These are phyloP conservation scores for Stenopsyche tienmushanensis DNA, from an alignment of 1,140 invertebrate genomes.

Conservation along the genomic window DNA sequence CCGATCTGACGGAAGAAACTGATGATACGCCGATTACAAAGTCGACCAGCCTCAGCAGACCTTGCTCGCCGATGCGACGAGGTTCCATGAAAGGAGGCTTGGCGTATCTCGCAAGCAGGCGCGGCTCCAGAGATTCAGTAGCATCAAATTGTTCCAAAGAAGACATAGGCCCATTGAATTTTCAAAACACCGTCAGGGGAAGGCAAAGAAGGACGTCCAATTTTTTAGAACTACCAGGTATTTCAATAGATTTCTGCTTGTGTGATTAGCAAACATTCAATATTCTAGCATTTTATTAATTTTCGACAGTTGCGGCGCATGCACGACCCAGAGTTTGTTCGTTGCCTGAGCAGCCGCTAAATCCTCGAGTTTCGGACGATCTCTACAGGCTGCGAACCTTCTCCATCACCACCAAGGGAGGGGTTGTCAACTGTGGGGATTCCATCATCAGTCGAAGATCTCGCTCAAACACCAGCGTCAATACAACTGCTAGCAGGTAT, in stretches of 20 bases:
- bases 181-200: constrained; percentile 70
- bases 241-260: constrained; percentile 9
- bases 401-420: constrained; percentile 82
- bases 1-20: constrained; percentile 68
- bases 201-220: constrained; percentile 79
- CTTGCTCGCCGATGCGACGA: constrained; percentile 59
- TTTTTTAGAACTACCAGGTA: constrained; percentile 84
- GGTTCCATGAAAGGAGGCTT: constrained; percentile 67
- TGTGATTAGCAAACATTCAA: neutral
- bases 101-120: constrained; percentile 73
- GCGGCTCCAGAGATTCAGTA: constrained; percentile 67
- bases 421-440: constrained; percentile 86
- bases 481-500: constrained; percentile 76
- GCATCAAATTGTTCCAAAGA: constrained; percentile 67
- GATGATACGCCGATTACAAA: constrained; percentile 61
- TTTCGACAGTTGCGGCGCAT: constrained; percentile 71
- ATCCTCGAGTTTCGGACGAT: constrained; percentile 77
- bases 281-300: neutral
- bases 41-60: constrained; percentile 62
- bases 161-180: constrained; percentile 75
- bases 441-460: constrained; percentile 80
- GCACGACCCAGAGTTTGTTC: constrained; percentile 80
- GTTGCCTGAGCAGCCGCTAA: constrained; percentile 79
- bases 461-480: constrained; percentile 80
- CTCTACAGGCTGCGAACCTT: constrained; percentile 85